Percentiles rank a stretch among this genome's conserved stretches.
phyloP scores from a whole-genome alignment of 2,113 vertebrate genomes.

The Phrynosoma platyrhinos region DNA sequence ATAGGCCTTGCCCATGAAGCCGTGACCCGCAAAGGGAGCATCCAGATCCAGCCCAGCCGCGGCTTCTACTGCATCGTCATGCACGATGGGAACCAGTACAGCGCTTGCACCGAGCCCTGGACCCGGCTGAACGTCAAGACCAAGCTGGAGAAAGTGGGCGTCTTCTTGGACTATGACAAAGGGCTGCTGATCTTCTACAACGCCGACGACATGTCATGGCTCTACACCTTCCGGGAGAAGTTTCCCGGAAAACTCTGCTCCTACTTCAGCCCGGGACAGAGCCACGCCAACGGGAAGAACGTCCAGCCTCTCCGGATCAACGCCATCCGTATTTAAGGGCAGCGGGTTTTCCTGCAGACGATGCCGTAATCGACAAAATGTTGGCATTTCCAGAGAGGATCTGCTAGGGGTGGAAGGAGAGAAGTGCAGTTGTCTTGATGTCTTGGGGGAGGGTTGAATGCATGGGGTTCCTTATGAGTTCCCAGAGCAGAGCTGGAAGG shows the following conservation, averaged over 20 bases:
- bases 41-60: conserved; percentile 95
- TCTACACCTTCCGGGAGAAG: conserved; percentile 95
- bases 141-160: conserved; percentile 97
- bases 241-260: conserved; percentile 92
- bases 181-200: conserved; percentile 99
- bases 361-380: no score
- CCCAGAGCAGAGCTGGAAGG: no score
- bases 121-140: conserved; percentile 95
- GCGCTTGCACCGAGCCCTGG: conserved; percentile 98
- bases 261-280: conserved; percentile 97
- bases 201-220: conserved; percentile 98
- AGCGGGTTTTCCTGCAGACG: not conserved
- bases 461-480: not conserved
- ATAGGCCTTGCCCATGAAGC: conserved; percentile 94
- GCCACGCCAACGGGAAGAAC: conserved; percentile 97
- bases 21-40: conserved; percentile 94
- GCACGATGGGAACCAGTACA: conserved; percentile 99
- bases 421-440: no score
- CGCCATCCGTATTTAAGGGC: conserved; percentile 88
- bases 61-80: conserved; percentile 99
- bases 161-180: conserved; percentile 95
- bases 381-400: not conserved
- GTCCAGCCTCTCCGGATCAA: conserved; percentile 96
- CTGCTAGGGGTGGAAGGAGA: not conserved
- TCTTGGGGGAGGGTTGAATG: not conserved